These are phyloP conservation scores for Ophion costatus DNA, from an alignment of 2,888 invertebrate species.

Conservation along the genomic window DNA sequence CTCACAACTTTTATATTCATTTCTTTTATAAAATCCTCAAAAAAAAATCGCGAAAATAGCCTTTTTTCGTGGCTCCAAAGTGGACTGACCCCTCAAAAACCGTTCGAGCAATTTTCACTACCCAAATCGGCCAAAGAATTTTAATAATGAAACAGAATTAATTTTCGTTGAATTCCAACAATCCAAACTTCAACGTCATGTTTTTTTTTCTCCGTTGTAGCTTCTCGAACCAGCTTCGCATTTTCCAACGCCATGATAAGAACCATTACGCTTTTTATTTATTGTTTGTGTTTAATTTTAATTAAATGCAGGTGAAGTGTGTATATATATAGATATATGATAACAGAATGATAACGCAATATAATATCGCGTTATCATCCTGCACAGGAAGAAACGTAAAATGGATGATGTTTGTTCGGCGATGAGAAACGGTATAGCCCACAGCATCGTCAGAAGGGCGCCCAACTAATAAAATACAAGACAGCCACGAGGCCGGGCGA, in stretches of 20 bases:
- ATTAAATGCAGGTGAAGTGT: neutral
- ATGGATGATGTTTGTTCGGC: constrained; percentile 43
- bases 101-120: no score
- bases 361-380: constrained; percentile 31
- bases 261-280: neutral
- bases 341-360: neutral
- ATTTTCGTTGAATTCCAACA: no score
- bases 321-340: neutral
- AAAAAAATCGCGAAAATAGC: no score
- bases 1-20: no score
- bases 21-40: no score
- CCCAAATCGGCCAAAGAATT: no score
- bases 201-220: neutral
- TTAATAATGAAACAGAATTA: no score
- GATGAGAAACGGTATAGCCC: constrained; percentile 42
- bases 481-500: constrained; percentile 34
- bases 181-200: no score
- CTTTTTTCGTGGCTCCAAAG: no score
- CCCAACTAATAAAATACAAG: constrained; percentile 47
- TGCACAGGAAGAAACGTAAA: neutral
- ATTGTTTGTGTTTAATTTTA: neutral
- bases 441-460: constrained; percentile 36
- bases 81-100: no score
- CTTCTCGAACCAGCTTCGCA: constrained; percentile 52
- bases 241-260: neutral